phyloP scores from a whole-genome alignment of 2,888 invertebrate species.

The Scaptomyza reducta region DNA sequence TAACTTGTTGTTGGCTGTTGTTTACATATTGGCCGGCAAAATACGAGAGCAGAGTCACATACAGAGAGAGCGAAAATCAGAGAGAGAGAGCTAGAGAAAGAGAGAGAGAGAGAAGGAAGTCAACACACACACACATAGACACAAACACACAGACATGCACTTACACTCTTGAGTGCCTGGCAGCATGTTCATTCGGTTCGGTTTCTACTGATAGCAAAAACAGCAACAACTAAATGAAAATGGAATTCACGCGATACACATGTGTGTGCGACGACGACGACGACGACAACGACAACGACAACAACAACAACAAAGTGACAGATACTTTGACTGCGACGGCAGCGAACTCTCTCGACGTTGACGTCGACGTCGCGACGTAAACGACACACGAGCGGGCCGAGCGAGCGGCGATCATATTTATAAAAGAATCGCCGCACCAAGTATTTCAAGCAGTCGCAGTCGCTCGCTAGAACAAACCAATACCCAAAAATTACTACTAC shows the following conservation, averaged over 20 bases:
- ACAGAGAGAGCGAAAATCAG: background rate
- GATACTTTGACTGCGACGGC: slow-evolving; percentile 19
- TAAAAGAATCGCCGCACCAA: slow-evolving; percentile 80
- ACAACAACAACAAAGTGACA: slow-evolving; percentile 26
- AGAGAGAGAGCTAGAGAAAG: slow-evolving; percentile 8
- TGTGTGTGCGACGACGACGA: slow-evolving; percentile 51
- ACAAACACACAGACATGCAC: slow-evolving; percentile 12
- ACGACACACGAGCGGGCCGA: slow-evolving; percentile 3
- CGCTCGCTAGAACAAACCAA: slow-evolving; percentile 77
- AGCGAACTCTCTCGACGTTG: slow-evolving; percentile 48
- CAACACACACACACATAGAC: slow-evolving; percentile 18
- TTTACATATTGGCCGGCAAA: slow-evolving; percentile 77
- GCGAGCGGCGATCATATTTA: slow-evolving; percentile 75
- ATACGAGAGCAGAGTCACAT: slow-evolving; percentile 31
- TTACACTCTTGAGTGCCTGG: slow-evolving; percentile 3
- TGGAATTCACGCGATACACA: slow-evolving; percentile 78
- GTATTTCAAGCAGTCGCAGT: slow-evolving; percentile 79
- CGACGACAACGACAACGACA: slow-evolving; percentile 22
- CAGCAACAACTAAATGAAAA: slow-evolving; percentile 46
- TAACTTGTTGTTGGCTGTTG: slow-evolving; percentile 71
- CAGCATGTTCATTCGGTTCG: slow-evolving; percentile 66
- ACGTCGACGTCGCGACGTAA: slow-evolving; percentile 15
- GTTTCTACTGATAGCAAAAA: slow-evolving; percentile 66
- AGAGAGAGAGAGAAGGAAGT: slow-evolving; percentile 20
- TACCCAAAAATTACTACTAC: slow-evolving; percentile 14